Evolutionary conservation across 2,797 vertebrate genomes (phyloP).

Genomic region (Eidolon dupreanum): DNA sequence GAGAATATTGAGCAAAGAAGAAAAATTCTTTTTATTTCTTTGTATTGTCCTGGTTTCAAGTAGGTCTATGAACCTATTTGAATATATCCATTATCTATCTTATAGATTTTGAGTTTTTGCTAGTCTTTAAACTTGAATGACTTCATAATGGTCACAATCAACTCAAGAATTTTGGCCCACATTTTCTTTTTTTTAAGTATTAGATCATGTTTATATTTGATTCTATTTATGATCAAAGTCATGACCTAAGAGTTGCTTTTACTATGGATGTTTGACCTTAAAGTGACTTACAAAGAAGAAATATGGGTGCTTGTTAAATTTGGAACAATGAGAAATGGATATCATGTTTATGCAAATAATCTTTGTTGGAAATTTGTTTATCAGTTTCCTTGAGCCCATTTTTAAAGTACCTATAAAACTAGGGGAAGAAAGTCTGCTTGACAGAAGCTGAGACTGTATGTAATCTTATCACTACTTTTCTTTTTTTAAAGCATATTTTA

Average conservation of each 20-base stretch:
- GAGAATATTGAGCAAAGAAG: constrained; percentile 16
- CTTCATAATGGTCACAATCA: not conserved
- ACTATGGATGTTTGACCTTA: not conserved
- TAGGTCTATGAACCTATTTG: not conserved
- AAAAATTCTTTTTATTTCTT: not conserved
- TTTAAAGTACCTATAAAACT: constrained; percentile 33
- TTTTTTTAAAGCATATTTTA: not conserved
- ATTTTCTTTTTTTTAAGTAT: constrained; percentile 51
- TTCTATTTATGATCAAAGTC: constrained; percentile 24
- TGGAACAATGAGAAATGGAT: not conserved
- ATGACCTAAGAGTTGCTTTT: constrained; percentile 25
- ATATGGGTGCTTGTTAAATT: not conserved
- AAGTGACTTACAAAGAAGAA: constrained; percentile 27
- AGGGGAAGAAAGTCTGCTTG: not conserved
- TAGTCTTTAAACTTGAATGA: not conserved
- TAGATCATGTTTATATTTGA: constrained; percentile 33
- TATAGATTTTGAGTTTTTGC: not conserved
- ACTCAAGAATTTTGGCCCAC: not conserved
- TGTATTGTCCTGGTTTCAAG: not conserved
- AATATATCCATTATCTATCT: not conserved
- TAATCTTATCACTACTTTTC: not conserved
- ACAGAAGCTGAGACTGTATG: not conserved
- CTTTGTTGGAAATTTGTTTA: constrained; percentile 32
- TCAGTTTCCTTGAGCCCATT: not conserved
- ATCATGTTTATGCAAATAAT: constrained; percentile 16